phyloP scores from a whole-genome alignment of 2,888 invertebrate species.

The Capitulum mitella region DNA sequence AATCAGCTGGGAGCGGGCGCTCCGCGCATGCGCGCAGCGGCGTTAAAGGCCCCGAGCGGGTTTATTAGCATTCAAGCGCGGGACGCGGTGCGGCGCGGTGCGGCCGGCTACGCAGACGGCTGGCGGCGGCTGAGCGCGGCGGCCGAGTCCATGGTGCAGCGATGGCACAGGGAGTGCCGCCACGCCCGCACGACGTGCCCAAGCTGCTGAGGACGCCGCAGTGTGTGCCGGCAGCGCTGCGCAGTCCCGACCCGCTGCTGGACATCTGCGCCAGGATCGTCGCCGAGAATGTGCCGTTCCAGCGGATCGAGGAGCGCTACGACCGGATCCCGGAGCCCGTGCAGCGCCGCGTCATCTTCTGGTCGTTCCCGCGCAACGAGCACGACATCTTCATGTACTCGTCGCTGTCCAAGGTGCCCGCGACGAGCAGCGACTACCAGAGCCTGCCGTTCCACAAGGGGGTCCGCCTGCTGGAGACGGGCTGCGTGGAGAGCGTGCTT shows the following conservation, averaged over 20 bases:
- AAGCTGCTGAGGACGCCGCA: background rate
- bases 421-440: conserved; percentile 56
- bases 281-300: conserved; percentile 75
- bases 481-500: conserved; percentile 73
- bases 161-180: background rate
- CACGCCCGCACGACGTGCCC: background rate
- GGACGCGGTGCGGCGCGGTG: conserved; percentile 32
- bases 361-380: conserved; percentile 82
- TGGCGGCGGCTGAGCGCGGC: conserved; percentile 32
- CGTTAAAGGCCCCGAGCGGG: conserved; percentile 33
- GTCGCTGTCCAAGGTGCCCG: conserved; percentile 55
- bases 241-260: conserved; percentile 60
- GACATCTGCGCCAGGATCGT: conserved; percentile 77
- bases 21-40: conserved; percentile 31
- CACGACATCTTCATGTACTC: conserved; percentile 85
- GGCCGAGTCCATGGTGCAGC: conserved; percentile 29
- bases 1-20: conserved; percentile 30
- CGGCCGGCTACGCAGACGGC: conserved; percentile 34
- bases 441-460: conserved; percentile 80
- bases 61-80: background rate
- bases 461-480: conserved; percentile 70
- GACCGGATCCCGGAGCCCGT: conserved; percentile 82
- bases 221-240: background rate
- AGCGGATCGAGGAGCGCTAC: conserved; percentile 76
- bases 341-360: conserved; percentile 76